Conservation (phyloP, 2,888 invertebrate species). For the Erebia palarica region DNA sequence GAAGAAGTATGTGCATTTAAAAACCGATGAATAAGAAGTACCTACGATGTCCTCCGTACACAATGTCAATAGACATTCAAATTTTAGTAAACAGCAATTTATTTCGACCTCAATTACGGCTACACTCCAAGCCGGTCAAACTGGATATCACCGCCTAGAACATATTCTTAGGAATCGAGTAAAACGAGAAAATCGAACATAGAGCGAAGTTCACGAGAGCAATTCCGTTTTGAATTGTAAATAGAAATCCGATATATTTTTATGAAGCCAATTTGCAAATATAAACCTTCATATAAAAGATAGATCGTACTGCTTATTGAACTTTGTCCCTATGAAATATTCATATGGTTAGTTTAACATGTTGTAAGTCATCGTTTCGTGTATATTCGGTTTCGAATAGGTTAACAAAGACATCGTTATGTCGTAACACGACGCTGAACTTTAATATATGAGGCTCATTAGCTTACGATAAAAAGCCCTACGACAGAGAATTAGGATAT, state of each 20-base stretch:
- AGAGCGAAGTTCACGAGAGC: constrained; percentile 3
- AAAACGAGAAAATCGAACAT: constrained; percentile 2
- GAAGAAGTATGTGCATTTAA: neutral
- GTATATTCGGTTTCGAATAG: neutral
- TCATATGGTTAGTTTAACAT: constrained; percentile 4
- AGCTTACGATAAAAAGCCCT: neutral
- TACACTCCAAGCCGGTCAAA: neutral
- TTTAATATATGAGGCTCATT: too few species aligned
- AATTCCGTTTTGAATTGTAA: constrained; percentile 15
- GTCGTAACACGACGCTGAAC: too few species aligned
- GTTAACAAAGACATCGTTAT: too few species aligned
- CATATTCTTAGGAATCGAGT: neutral
- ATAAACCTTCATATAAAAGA: constrained; percentile 11
- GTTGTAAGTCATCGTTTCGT: neutral
- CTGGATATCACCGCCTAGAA: neutral
- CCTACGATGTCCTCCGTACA: neutral
- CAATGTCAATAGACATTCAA: neutral
- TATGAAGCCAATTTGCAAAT: constrained; percentile 16
- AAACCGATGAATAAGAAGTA: neutral
- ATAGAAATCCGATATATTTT: constrained; percentile 18
- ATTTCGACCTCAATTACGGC: neutral
- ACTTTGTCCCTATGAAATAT: constrained; percentile 13
- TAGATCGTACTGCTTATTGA: constrained; percentile 9
- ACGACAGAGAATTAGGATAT: too few species aligned
- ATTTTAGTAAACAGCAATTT: neutral